Conservation (phyloP, 2,888 invertebrate species). For the Pachydiplax longipennis region DNA sequence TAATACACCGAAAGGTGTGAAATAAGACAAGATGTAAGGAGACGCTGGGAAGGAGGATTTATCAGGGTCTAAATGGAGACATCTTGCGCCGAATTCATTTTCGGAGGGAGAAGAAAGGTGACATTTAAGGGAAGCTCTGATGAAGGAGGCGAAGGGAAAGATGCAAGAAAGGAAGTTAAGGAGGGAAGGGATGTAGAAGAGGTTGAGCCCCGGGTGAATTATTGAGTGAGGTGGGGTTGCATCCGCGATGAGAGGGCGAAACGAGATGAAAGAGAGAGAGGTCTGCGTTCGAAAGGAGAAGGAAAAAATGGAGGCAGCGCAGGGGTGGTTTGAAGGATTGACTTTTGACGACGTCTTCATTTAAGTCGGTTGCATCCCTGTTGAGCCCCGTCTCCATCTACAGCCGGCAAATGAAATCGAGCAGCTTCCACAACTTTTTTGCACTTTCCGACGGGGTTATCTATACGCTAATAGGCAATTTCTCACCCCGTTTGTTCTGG, state of each 20-base stretch:
- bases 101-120: background rate
- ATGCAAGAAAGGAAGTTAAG: background rate
- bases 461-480: too few relatives aligned
- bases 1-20: too few relatives aligned
- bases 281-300: background rate
- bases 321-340: background rate
- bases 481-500: background rate
- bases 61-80: background rate
- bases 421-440: too few relatives aligned
- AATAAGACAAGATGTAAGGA: background rate
- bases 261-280: background rate
- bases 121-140: background rate
- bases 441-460: too few relatives aligned
- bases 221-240: slow-evolving; percentile 30
- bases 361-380: background rate
- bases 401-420: background rate
- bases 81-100: too few relatives aligned
- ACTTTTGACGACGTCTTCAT: background rate
- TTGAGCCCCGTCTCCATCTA: background rate
- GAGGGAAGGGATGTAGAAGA: background rate
- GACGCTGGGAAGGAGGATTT: background rate
- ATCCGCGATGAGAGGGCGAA: slow-evolving; percentile 7
- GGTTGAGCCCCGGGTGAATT: slow-evolving; percentile 38
- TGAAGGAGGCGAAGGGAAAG: too few relatives aligned
- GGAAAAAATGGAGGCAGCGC: background rate